A percentile compares a stretch with the other conserved stretches of the same genome.
These are phyloP conservation scores for Nyctibius grandis DNA, from an alignment of 2,797 vertebrate species.

Conservation along the genomic window DNA sequence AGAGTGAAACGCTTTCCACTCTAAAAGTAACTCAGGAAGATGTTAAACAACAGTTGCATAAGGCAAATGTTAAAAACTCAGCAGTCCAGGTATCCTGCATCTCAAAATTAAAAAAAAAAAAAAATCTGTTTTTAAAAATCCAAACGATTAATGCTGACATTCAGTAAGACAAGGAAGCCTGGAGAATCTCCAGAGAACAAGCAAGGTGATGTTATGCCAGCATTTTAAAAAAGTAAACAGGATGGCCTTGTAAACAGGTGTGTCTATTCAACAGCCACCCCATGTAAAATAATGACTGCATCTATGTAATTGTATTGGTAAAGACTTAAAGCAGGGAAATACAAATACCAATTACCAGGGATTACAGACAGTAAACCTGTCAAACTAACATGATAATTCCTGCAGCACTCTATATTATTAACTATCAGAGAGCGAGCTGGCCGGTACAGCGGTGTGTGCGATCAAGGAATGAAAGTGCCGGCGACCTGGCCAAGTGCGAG, in stretches of 20 bases:
- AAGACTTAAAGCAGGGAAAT: conserved; percentile 2
- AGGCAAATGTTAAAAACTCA: background rate
- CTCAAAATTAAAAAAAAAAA: background rate
- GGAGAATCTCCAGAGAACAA: background rate
- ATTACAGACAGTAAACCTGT: background rate
- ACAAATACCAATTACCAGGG: conserved; percentile 6
- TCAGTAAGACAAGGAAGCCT: background rate
- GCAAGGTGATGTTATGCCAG: background rate
- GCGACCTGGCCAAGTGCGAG: fast-evolving
- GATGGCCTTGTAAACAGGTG: conserved; percentile 51
- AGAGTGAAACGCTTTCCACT: background rate
- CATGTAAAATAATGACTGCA: conserved; percentile 13
- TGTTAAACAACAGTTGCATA: background rate
- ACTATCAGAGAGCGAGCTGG: background rate
- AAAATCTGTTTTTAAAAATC: background rate
- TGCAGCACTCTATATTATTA: background rate
- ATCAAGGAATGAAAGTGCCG: background rate
- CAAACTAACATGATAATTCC: background rate
- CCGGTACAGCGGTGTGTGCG: fast-evolving
- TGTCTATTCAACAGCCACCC: background rate
- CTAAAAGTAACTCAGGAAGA: background rate
- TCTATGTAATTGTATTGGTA: background rate
- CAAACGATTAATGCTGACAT: background rate
- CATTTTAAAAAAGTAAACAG: conserved; percentile 42
- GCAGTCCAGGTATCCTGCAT: background rate